Base-by-base conservation (phyloP, 1,140 invertebrate genomes). In the Dryas iulia region DNA sequence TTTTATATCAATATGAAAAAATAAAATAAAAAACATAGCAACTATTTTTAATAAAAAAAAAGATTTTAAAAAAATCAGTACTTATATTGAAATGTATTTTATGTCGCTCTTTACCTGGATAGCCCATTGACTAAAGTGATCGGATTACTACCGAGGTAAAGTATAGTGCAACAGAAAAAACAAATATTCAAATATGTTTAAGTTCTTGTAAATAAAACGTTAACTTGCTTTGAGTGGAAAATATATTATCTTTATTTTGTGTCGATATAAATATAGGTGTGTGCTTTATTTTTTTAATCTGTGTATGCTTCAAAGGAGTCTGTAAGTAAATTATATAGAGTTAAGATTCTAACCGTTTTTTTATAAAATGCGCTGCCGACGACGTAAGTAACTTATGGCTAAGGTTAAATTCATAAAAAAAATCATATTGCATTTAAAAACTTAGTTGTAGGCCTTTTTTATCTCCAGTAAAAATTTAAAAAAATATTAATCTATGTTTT, bases 51-150 rank as follows among this genome's bases (percentile, higher is more conserved):
- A 8, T 53, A 2, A 24, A 5, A 2, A 23, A 53, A 24, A 53
- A 24, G 12, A 54, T 56, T 26, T 25, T 56, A 12, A 25, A n/a
- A 3, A 56, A 26, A n/a, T 56, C 7, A 25, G 25, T n/a, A 56
- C 18, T 56, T 24, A 56, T 26, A 26, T 56, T 56, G 53, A 11
- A 56, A 75, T 73, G 79, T 66, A 78, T 82, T 84, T 83, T 84
- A 75, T 84, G 76, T 82, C 79, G 80, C 77, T 62, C 66, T 83
- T 81, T 76, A 78, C 89, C 83, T 82, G 87, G 89, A 91, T 92
- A 96, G 95, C 93, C 95, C 95, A 83, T 95, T 96, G 92, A 95
- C 95, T 86, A 95, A 95, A 92, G 94, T 96, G 93, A 96, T 96
- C 94, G 94, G 95, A 92, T 94, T 96, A 86, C 92, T 96, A 88